Conservation (phyloP, 2,113 vertebrate genomes). For the Corvus moneduloides region DNA sequence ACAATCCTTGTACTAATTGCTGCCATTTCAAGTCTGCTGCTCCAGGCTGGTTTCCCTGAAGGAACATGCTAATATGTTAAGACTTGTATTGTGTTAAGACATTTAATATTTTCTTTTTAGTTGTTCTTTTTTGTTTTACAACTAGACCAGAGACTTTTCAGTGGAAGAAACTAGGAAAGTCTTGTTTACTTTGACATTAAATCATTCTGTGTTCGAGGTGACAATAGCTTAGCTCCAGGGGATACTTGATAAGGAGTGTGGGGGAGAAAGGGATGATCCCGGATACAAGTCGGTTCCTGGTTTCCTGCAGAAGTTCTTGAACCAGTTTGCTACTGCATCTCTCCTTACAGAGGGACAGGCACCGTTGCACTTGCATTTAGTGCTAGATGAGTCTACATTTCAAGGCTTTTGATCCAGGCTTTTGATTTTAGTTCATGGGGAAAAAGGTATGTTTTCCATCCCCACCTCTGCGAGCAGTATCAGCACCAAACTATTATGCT, state of each 20-base stretch:
- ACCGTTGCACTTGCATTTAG: background rate
- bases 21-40: slow-evolving; percentile 3
- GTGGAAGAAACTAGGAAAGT: background rate
- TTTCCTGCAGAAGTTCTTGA: background rate
- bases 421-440: background rate
- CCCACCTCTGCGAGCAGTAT: background rate
- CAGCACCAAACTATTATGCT: background rate
- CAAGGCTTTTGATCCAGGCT: background rate
- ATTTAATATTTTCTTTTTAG: background rate
- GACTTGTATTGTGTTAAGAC: slow-evolving; percentile 12
- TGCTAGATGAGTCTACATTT: background rate
- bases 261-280: background rate
- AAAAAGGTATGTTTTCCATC: background rate
- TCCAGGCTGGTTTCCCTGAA: slow-evolving; percentile 11
- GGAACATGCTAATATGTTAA: slow-evolving; percentile 16
- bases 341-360: background rate
- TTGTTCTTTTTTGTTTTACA: slow-evolving; percentile 14
- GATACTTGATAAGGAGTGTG: background rate
- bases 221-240: slow-evolving; percentile 2
- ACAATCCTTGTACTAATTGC: slow-evolving; percentile 46
- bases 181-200: slow-evolving; percentile 30
- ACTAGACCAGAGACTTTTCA: background rate
- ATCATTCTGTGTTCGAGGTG: background rate
- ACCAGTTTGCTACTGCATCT: background rate
- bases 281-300: background rate